Evolutionary conservation across 2,797 vertebrate genomes (phyloP).

Genomic region (Tauraco hartlaubi): DNA sequence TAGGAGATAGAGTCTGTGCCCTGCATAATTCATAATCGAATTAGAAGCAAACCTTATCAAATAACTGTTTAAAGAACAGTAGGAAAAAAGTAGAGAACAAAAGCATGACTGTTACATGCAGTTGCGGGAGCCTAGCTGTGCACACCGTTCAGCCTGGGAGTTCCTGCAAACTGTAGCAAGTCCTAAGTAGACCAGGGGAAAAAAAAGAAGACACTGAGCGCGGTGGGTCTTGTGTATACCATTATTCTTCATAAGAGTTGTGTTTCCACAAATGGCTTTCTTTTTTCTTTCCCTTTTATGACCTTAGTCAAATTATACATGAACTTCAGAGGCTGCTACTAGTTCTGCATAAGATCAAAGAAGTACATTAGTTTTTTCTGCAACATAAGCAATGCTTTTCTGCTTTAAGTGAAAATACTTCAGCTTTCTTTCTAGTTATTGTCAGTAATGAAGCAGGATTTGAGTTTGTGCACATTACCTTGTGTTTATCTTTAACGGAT

Average conservation of each 20-base stretch:
- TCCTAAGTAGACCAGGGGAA: background rate
- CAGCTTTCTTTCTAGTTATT: background rate
- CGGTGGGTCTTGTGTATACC: background rate
- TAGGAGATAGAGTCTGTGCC: background rate
- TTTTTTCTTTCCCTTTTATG: background rate
- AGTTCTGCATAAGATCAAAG: background rate
- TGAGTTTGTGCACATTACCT: background rate
- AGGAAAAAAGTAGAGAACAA: background rate
- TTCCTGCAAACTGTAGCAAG: conserved; percentile 1
- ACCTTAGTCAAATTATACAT: background rate
- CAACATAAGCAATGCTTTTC: background rate
- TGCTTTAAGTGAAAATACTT: conserved; percentile 7
- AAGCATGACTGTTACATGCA: background rate
- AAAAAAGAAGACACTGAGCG: background rate
- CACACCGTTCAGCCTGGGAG: background rate
- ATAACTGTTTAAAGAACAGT: background rate
- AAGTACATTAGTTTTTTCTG: background rate
- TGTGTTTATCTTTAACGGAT: background rate
- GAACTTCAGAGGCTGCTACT: conserved; percentile 12
- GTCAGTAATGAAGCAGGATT: background rate
- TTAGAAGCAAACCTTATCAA: conserved; percentile 15
- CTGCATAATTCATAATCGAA: conserved; percentile 23
- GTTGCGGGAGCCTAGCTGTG: background rate
- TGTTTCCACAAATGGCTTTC: conserved; percentile 2
- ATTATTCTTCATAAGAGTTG: background rate